Evolutionary conservation across 2,797 vertebrate genomes (phyloP).

Genomic region (Craterocephalus amniculus): DNA sequence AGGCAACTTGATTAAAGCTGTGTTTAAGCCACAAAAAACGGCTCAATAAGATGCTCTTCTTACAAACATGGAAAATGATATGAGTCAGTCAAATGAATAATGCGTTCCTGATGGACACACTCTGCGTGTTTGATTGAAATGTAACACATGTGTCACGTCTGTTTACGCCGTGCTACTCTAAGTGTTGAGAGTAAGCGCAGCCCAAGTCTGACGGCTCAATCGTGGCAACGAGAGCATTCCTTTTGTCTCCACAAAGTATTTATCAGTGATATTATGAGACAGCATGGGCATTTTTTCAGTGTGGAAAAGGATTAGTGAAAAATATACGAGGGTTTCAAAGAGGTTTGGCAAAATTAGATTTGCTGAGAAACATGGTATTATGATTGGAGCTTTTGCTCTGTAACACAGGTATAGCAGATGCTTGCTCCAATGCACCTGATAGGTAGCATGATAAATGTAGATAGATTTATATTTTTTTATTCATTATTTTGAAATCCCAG

Average conservation of each 20-base stretch:
- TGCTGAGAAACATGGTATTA: conserved; percentile 56
- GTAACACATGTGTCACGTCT: conserved; percentile 11
- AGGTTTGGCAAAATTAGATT: conserved; percentile 56
- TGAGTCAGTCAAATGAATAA: not conserved
- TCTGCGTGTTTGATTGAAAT: not conserved
- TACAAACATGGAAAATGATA: not conserved
- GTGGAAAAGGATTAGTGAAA: conserved; percentile 65
- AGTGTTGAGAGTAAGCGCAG: not conserved
- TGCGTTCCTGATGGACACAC: not conserved
- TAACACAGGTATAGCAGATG: conserved; percentile 54
- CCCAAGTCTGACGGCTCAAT: conserved; percentile 44
- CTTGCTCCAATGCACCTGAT: conserved; percentile 45
- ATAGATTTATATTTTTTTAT: conserved; percentile 22
- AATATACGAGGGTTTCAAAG: conserved; percentile 59
- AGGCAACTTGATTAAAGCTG: conserved; percentile 38
- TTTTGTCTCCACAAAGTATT: conserved; percentile 66
- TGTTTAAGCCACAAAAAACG: conserved; percentile 8
- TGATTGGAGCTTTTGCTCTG: conserved; percentile 59
- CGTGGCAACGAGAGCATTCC: conserved; percentile 31
- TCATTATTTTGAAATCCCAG: conserved; percentile 24
- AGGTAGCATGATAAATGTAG: conserved; percentile 34
- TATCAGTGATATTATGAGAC: conserved; percentile 46
- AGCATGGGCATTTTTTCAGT: conserved; percentile 40
- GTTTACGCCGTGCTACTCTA: conserved; percentile 12
- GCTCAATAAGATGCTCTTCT: not conserved